Conservation (phyloP, 2,113 vertebrate species). For the Suricata suricatta region DNA sequence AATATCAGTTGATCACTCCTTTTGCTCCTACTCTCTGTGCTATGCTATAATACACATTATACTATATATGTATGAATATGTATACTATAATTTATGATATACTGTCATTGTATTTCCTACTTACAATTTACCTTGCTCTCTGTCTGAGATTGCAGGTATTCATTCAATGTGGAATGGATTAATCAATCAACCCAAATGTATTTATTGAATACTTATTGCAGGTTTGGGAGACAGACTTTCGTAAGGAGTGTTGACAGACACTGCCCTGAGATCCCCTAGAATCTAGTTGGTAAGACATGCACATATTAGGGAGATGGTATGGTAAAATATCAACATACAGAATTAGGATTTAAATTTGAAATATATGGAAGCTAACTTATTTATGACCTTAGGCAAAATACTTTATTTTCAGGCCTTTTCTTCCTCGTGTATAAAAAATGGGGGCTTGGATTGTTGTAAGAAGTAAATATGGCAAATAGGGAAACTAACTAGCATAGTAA, state of each 20-base stretch:
- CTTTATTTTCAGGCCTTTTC: neutral
- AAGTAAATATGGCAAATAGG: neutral
- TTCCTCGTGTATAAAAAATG: neutral
- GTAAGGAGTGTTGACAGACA: neutral
- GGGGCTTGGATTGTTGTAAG: neutral
- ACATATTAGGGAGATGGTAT: neutral
- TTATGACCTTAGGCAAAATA: neutral
- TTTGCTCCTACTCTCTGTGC: neutral
- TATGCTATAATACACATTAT: neutral
- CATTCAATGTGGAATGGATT: neutral
- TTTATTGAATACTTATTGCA: neutral
- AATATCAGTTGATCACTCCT: neutral
- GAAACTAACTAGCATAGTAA: neutral
- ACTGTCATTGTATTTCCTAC: neutral
- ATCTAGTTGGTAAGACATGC: neutral
- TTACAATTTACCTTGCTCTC: neutral
- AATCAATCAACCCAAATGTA: neutral
- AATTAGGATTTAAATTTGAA: conserved; percentile 7
- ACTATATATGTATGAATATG: neutral
- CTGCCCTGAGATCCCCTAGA: neutral
- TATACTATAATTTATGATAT: neutral
- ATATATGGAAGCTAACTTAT: neutral
- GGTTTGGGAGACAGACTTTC: neutral
- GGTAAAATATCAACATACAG: neutral
- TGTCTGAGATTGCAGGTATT: neutral